Base-by-base conservation (phyloP, 2,888 invertebrate species). In the Eupithecia centaureata region DNA sequence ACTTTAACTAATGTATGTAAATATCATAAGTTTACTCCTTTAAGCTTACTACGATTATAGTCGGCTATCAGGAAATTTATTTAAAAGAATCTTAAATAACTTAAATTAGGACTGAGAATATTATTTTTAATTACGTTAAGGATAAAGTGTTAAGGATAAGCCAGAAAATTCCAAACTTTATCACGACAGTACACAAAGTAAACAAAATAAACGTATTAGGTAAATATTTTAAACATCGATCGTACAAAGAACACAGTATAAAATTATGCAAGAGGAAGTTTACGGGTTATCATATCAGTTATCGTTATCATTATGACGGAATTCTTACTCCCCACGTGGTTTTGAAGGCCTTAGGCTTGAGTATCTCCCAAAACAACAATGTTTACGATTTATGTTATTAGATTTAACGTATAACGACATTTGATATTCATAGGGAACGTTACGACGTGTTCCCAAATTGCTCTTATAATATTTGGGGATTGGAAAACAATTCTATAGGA, bases 221-320 rank as follows among this genome's bases (percentile, higher is more conserved):
- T 52, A 27, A 32, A 32, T 57, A 30, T 57, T n/a, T 18, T 18
- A 32, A 18, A 57, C 18, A 57, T n/a, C 30, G 54, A 22, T 51
- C 61, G 27, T 61, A 61, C 15, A 32, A 32, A 5, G 60, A 38
- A 35, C 47, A 30, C 54, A 42, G 33, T 62, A 33, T 60, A 57
- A 57, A 61, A 35, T 52, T 13, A 52, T 60, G 32, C 18, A 68
- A 54, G 51, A 71, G 73, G 76, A 80, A 82, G 76, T 77, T 76
- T 73, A 79, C 68, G 76, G 68, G 56, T 79, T 82, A 82, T 83
- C 82, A 77, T 82, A 83, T 82, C 80, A 77, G 32, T 33, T 22
- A 57, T 57, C 57, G 32, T 57, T 57, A 82, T 82, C 79, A 77
- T 57, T 52, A 65, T 81, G 79, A 77, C 77, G 80, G 76, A 79